Evolutionary conservation across 2,113 vertebrate species (phyloP).

Genomic region (Microcebus tavaratra): DNA sequence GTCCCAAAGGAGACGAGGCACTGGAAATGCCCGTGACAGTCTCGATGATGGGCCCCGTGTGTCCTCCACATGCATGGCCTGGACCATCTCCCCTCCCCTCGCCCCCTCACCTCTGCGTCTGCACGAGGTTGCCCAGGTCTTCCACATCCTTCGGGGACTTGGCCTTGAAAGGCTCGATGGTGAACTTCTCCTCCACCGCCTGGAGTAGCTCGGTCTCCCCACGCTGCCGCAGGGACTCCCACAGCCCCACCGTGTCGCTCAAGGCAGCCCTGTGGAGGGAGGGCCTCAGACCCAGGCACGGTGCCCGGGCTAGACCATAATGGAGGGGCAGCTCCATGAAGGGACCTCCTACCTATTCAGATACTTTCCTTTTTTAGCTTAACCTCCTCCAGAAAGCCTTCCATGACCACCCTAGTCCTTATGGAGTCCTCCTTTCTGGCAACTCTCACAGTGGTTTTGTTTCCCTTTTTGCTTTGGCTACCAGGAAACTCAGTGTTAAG

Average conservation of each 20-base stretch:
- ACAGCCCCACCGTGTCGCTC: conserved; percentile 88
- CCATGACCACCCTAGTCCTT: background rate
- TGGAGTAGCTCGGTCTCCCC: conserved; percentile 82
- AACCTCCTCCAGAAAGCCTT: background rate
- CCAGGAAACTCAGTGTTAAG: conserved; percentile 30
- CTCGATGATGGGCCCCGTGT: too few relatives aligned
- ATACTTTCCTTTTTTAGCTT: background rate
- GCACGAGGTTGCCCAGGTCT: conserved; percentile 89
- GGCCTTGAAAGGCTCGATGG: conserved; percentile 91
- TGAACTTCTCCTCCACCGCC: conserved; percentile 88
- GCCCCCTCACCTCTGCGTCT: conserved; percentile 85
- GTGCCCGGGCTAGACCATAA: background rate
- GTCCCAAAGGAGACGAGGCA: background rate
- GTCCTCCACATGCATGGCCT: background rate
- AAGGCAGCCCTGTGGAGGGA: conserved; percentile 89
- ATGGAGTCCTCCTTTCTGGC: background rate
- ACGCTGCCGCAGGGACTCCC: conserved; percentile 88
- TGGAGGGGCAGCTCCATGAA: background rate
- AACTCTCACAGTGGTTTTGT: background rate
- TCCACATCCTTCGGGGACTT: conserved; percentile 89
- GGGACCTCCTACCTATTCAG: background rate
- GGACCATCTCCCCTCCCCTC: accelerated
- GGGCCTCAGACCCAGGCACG: conserved; percentile 56
- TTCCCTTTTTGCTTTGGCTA: conserved; percentile 36
- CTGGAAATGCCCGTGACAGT: background rate